These are phyloP conservation scores for Anguilla japonica DNA, from an alignment of 2,113 vertebrate species.

Conservation along the genomic window DNA sequence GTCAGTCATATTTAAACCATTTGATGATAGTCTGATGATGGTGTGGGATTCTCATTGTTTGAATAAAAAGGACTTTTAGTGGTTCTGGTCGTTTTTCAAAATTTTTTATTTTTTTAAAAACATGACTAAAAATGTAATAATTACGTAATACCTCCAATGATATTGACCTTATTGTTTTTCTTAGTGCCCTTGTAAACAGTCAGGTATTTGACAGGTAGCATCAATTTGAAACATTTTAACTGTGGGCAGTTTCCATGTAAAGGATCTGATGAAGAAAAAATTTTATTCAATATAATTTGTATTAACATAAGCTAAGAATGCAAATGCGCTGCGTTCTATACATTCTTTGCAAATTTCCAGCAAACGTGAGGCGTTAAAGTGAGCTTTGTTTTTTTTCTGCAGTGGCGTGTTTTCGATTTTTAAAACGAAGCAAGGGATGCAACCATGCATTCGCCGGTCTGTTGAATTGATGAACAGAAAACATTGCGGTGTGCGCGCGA, in stretches of 20 bases:
- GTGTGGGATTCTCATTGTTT: background rate
- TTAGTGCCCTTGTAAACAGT: background rate
- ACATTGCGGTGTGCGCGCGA: no score
- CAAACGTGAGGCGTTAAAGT: background rate
- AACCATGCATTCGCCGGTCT: background rate
- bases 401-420: background rate
- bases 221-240: background rate
- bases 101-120: background rate
- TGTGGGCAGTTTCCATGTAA: background rate
- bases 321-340: background rate
- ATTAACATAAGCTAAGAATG: background rate
- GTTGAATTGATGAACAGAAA: background rate
- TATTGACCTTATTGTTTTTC: background rate
- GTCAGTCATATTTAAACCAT: background rate
- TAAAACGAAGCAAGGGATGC: background rate
- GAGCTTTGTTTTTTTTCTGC: background rate
- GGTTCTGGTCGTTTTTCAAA: background rate
- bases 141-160: background rate
- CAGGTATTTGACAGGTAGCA: background rate
- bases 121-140: background rate
- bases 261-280: background rate
- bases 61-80: background rate
- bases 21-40: background rate
- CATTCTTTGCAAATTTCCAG: background rate
- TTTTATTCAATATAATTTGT: background rate